Conservation (phyloP, 2,113 vertebrate genomes). For the Hypocryptadius cinnamomeus region DNA sequence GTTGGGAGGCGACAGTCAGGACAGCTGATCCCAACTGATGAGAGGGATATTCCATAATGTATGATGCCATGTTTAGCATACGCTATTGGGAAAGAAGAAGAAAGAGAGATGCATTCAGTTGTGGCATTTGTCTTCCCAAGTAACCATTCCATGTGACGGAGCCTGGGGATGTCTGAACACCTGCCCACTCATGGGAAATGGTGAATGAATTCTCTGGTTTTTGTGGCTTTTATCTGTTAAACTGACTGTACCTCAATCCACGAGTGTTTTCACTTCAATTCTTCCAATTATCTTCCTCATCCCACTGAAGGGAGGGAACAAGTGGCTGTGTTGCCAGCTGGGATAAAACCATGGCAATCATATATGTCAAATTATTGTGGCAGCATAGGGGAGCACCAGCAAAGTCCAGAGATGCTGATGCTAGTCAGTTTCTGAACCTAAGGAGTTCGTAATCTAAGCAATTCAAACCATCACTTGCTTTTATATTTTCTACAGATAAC, state of each 20-base stretch:
- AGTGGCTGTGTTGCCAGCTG: background rate
- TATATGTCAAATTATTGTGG: background rate
- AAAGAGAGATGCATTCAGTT: accelerated
- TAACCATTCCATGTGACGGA: background rate
- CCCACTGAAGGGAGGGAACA: background rate
- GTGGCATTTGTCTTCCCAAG: background rate
- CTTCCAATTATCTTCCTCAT: background rate
- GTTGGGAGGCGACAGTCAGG: background rate
- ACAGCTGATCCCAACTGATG: background rate
- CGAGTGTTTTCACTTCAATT: background rate
- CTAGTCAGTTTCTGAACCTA: background rate
- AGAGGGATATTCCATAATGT: background rate
- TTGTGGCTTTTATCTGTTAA: background rate
- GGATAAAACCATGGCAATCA: background rate
- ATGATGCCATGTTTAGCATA: background rate
- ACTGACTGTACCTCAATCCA: background rate
- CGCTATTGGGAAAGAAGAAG: background rate
- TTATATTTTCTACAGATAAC: background rate
- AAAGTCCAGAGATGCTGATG: background rate
- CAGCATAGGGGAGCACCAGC: background rate
- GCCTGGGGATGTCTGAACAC: background rate
- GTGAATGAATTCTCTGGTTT: background rate
- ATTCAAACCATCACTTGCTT: background rate
- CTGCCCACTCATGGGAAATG: background rate
- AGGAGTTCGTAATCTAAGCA: background rate